These are phyloP conservation scores for Percopsis omiscomaycus DNA, from an alignment of 2,797 vertebrate species.

Conservation along the genomic window DNA sequence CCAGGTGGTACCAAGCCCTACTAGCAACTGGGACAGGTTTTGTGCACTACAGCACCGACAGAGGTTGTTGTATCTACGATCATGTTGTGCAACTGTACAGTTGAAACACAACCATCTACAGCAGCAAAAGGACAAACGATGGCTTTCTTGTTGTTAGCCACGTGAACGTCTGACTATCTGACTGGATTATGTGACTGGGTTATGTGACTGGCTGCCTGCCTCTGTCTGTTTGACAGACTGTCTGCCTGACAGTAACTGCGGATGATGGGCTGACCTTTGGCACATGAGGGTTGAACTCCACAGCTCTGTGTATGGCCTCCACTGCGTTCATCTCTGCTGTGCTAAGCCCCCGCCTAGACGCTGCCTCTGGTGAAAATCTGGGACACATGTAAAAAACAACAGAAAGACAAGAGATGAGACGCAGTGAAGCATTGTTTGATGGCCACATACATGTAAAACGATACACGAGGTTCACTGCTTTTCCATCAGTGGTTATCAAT, in stretches of 20 bases:
- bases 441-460: not conserved
- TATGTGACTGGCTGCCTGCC: not conserved
- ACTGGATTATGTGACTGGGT: no score
- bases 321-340: slow-evolving; percentile 99
- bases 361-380: slow-evolving; percentile 97
- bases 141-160: no score
- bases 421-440: not conserved
- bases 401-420: not conserved
- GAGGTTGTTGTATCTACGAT: no score
- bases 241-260: not conserved
- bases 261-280: slow-evolving; percentile 87
- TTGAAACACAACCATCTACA: no score
- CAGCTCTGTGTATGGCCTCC: slow-evolving; percentile 99
- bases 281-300: slow-evolving; percentile 99
- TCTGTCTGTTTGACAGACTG: not conserved
- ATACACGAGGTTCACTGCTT: not conserved
- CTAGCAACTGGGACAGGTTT: no score
- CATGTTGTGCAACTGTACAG: no score
- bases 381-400: slow-evolving; percentile 23
- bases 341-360: slow-evolving; percentile 94
- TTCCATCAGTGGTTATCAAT: no score
- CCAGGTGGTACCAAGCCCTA: no score
- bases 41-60: no score
- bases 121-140: no score
- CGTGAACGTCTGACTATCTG: no score